Evolutionary conservation across 1,140 invertebrate genomes (phyloP), one percentile per base, ranked within the genome.

Genomic region (Drosophila pandora): DNA sequence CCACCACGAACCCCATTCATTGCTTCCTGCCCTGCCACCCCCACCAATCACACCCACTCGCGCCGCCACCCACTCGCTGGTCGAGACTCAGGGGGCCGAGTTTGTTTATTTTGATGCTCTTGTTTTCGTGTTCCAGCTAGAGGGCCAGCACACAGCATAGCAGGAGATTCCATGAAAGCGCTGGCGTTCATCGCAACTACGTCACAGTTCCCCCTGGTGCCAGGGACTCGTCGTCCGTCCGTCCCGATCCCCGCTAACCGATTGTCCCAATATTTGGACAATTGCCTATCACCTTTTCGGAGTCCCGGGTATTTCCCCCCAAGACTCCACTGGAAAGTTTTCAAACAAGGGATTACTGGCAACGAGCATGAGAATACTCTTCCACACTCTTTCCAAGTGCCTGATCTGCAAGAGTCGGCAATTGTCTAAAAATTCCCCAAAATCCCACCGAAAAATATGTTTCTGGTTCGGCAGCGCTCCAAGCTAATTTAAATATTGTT

Each of bases 261-360:
- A 55, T 63, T 68, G 23, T n/a, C 9, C 49, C 61, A 67, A 84
- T 85, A 68, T 85, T 84, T 85, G 57, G 59, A 48, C 76, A 80
- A 76, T 77, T 80, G 58, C 50, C 84, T 58, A 71, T 47, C 56
- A 83, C 50, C 48, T 74, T 37, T 56, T 9, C n/a, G 28, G 45
- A 52, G 58, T 75, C 22, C 34, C 2, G 13, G 52, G 79, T 83
- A 43, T 64, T 65, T 82, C 79, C 79, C 79, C 79, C 7, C 10
- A 3, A 25, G 17, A 9, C 41, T 17, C 28, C 8, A 4, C 21
- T 37, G 64, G 50, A 69, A 77, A 23, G 34, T 30, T 48, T 48
- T 48, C 25, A 4, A 23, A 50, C 25, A 25, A 41, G 17, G 25
- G 25, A 53, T 32, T 60, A 25, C 4, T 23, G 28, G 3, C 7